phyloP scores from a whole-genome alignment of 2,113 vertebrate species.

The Arothron firmamentum region DNA sequence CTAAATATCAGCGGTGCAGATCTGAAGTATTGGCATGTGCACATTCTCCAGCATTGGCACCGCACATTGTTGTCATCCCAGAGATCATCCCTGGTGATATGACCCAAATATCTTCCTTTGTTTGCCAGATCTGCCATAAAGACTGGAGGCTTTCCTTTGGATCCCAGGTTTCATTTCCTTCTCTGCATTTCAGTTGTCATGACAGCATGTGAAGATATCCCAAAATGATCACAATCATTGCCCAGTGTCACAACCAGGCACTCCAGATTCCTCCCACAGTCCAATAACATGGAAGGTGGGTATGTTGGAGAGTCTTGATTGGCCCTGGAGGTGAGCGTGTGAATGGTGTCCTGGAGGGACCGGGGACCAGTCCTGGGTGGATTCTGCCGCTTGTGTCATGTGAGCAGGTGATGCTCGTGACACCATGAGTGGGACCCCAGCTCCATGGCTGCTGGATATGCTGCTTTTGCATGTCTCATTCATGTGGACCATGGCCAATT shows the following conservation, averaged over 20 bases:
- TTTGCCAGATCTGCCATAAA: background rate
- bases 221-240: too few species aligned
- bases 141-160: background rate
- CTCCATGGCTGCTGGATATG: background rate
- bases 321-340: too few species aligned
- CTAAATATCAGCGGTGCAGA: background rate
- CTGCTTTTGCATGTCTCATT: slow-evolving; percentile 9
- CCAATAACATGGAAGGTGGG: too few species aligned
- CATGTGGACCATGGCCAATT: background rate
- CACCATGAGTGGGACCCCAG: slow-evolving; percentile 7
- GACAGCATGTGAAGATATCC: background rate
- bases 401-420: background rate
- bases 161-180: background rate
- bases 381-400: too few species aligned
- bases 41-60: background rate
- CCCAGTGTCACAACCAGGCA: too few species aligned
- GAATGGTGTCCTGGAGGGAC: too few species aligned
- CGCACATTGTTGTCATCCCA: background rate
- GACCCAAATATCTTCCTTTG: background rate
- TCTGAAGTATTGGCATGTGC: background rate
- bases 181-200: background rate
- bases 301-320: too few species aligned
- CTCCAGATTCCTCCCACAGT: too few species aligned
- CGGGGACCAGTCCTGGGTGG: too few species aligned
- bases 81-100: background rate